Conservation (phyloP, 2,888 invertebrate species). For the Aporophyla nigra region DNA sequence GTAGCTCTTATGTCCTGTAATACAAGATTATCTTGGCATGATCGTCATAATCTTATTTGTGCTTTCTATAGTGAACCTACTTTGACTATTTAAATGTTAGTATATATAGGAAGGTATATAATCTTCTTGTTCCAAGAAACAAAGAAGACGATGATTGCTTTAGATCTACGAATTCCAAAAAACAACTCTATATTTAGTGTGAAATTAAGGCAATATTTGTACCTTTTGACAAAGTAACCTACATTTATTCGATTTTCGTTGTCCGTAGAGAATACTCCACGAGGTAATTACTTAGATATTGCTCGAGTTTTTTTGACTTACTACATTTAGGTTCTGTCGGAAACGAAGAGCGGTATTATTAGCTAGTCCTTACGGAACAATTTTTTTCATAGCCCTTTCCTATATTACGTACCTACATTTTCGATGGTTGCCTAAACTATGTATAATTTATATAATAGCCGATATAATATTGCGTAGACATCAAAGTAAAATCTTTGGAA, state of each 20-base stretch:
- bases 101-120: not conserved
- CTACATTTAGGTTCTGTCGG: slow-evolving; percentile 8
- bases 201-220: slow-evolving; percentile 44
- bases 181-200: slow-evolving; percentile 3
- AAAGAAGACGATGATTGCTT: not conserved
- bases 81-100: not conserved
- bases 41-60: slow-evolving; percentile 39
- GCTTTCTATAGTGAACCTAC: not conserved
- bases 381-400: slow-evolving; percentile 41
- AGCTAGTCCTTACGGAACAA: slow-evolving; percentile 47
- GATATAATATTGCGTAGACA: slow-evolving; percentile 6
- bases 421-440: slow-evolving; percentile 12
- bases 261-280: slow-evolving; percentile 46
- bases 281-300: slow-evolving; percentile 52
- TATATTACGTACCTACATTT: slow-evolving; percentile 12
- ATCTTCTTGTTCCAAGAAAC: not conserved
- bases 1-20: slow-evolving; percentile 2
- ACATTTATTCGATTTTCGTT: slow-evolving; percentile 44
- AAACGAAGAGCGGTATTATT: slow-evolving; percentile 50
- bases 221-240: slow-evolving; percentile 33
- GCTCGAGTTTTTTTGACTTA: slow-evolving; percentile 43
- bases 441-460: slow-evolving; percentile 16
- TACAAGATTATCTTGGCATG: slow-evolving; percentile 43
- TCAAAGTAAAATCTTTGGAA: not conserved
- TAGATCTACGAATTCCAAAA: slow-evolving; percentile 3